phyloP scores from a whole-genome alignment of 1,140 invertebrate genomes.

The Copidosoma floridanum region DNA sequence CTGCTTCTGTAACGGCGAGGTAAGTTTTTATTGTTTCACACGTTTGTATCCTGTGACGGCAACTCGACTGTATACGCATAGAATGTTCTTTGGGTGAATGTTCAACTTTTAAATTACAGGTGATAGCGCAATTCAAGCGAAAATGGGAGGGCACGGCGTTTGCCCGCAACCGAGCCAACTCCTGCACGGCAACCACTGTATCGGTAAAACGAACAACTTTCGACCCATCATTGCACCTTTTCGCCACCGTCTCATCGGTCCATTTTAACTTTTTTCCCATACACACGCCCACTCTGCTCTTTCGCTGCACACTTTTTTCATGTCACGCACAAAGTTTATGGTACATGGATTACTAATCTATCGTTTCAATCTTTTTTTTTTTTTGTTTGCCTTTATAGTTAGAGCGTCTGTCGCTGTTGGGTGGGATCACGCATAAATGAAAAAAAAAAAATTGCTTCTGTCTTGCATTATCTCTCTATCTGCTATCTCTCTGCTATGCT shows the following conservation, averaged over 20 bases:
- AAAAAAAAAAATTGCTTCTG: constrained; percentile 9
- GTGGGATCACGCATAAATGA: constrained; percentile 4
- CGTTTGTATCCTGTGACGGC: too few species aligned
- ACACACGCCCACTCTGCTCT: too few species aligned
- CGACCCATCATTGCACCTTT: not conserved
- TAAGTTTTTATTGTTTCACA: too few species aligned
- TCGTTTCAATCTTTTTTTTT: constrained; percentile 8
- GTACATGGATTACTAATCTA: too few species aligned
- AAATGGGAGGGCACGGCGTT: constrained; percentile 73
- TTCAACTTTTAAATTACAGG: too few species aligned
- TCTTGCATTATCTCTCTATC: not conserved
- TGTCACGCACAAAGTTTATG: too few species aligned
- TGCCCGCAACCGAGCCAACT: constrained; percentile 71
- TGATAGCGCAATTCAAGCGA: constrained; percentile 76
- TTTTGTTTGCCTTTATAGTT: constrained; percentile 21
- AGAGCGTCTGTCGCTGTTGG: constrained; percentile 19
- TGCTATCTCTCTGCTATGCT: constrained; percentile 2
- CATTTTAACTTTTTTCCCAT: too few species aligned
- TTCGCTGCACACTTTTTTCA: too few species aligned
- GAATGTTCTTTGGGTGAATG: too few species aligned
- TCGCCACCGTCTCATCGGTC: not conserved
- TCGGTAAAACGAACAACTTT: constrained; percentile 67
- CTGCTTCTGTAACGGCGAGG: constrained; percentile 95
- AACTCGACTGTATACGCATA: too few species aligned
- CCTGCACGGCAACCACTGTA: constrained; percentile 79